Evolutionary conservation across 1,140 invertebrate genomes (phyloP).

Genomic region (Hormaphis cornu): DNA sequence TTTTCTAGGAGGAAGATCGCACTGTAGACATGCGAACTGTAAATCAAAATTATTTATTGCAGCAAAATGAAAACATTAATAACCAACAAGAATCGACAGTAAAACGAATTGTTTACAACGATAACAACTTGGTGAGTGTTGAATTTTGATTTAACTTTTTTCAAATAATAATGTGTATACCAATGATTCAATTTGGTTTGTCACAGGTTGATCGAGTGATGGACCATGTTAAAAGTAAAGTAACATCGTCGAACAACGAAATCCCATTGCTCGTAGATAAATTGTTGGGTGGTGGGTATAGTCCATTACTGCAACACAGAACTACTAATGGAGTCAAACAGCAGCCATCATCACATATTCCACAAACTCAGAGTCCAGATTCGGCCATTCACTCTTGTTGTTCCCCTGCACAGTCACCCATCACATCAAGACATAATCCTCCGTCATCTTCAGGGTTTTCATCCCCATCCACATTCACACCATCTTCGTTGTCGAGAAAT

Average conservation of each 20-base stretch:
- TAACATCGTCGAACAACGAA: conserved; percentile 42
- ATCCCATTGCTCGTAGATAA: conserved; percentile 53
- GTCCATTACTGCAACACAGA: conserved; percentile 36
- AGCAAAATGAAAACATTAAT: background rate
- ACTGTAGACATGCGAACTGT: background rate
- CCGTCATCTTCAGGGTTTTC: conserved; percentile 46
- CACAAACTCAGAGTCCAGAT: conserved; percentile 66
- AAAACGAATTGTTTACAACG: conserved; percentile 2
- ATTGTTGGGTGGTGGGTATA: conserved; percentile 45
- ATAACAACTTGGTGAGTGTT: conserved; percentile 8
- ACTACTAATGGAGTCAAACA: conserved; percentile 28
- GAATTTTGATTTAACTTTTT: too few relatives aligned
- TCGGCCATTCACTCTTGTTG: conserved; percentile 81
- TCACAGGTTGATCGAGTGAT: conserved; percentile 37
- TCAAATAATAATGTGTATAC: background rate
- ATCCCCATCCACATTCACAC: conserved; percentile 64
- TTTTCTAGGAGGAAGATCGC: conserved; percentile 13
- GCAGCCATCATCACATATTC: conserved; percentile 42
- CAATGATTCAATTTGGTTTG: background rate
- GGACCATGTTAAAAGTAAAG: conserved; percentile 38
- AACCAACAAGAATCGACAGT: background rate
- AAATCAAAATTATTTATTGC: conserved; percentile 22
- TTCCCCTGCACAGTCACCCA: conserved; percentile 68
- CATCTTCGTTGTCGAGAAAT: conserved; percentile 66
- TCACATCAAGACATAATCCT: conserved; percentile 66